Evolutionary conservation across 2,113 vertebrate species (phyloP).

Genomic region (Hirundichthys speculiger): DNA sequence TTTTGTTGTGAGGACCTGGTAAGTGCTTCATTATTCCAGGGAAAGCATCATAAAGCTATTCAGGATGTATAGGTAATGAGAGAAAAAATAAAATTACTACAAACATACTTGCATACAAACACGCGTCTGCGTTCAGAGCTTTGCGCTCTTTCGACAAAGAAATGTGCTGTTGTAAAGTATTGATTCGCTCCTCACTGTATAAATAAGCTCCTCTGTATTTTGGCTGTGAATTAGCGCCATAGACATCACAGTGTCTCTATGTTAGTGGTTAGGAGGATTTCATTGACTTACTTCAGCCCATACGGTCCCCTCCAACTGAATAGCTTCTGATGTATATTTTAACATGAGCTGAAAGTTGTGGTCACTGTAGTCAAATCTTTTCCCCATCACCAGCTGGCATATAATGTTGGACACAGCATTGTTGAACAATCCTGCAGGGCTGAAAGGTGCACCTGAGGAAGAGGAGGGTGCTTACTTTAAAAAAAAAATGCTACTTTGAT

Average conservation of each 20-base stretch:
- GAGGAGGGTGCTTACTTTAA: neutral
- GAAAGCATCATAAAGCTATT: conserved; percentile 79
- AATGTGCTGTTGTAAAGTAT: no score
- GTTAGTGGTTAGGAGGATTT: neutral
- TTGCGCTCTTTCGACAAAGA: no score
- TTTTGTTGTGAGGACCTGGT: conserved; percentile 81
- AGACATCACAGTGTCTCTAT: neutral
- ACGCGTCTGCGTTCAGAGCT: no score
- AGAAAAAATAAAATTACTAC: conserved; percentile 57
- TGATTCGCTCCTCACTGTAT: no score
- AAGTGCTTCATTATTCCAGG: conserved; percentile 78
- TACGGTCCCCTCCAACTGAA: conserved; percentile 56
- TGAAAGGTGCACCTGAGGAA: conserved; percentile 79
- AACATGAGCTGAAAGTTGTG: conserved; percentile 79
- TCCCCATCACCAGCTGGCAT: conserved; percentile 85
- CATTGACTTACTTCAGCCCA: conserved; percentile 67
- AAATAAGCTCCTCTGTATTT: no score
- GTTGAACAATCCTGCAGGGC: conserved; percentile 81
- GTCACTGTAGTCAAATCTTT: conserved; percentile 83
- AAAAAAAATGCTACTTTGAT: neutral
- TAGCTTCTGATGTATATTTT: conserved; percentile 62
- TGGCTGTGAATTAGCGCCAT: no score
- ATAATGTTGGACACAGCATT: conserved; percentile 86
- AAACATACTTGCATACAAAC: no score
- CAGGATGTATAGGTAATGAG: neutral